Percentiles rank a stretch among this genome's conserved stretches.
Evolutionary conservation across 2,797 vertebrate genomes (phyloP).

Genomic region (Emys orbicularis): DNA sequence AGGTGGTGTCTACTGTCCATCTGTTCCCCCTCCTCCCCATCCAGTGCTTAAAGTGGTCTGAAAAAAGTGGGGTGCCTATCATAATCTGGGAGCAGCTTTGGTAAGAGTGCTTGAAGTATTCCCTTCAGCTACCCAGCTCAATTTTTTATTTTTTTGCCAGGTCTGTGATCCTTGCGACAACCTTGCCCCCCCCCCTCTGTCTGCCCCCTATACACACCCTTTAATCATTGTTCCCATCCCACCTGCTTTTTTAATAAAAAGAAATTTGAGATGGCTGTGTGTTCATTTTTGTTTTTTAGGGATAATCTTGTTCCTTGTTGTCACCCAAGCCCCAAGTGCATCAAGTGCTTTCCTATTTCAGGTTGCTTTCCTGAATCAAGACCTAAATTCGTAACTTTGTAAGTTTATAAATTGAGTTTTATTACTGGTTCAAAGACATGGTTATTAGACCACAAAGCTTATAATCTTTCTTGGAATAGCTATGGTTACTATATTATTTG

Average conservation of each 20-base stretch:
- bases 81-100: background rate
- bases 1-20: background rate
- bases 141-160: background rate
- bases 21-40: background rate
- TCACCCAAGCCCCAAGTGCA: background rate
- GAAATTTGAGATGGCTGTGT: background rate
- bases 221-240: background rate
- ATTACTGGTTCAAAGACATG: background rate
- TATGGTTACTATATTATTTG: background rate
- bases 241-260: background rate
- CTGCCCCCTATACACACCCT: background rate
- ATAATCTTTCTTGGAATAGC: background rate
- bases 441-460: accelerated
- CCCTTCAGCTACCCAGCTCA: accelerated
- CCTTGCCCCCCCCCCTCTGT: too few species aligned
- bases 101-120: background rate
- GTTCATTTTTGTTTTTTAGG: background rate
- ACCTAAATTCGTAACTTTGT: background rate
- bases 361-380: background rate
- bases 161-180: background rate
- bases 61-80: background rate
- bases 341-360: background rate
- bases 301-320: background rate
- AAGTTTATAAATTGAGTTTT: background rate
- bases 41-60: background rate